These are phyloP conservation scores for Adrianichthys oophorus DNA, from an alignment of 2,797 vertebrate genomes.

Conservation along the genomic window DNA sequence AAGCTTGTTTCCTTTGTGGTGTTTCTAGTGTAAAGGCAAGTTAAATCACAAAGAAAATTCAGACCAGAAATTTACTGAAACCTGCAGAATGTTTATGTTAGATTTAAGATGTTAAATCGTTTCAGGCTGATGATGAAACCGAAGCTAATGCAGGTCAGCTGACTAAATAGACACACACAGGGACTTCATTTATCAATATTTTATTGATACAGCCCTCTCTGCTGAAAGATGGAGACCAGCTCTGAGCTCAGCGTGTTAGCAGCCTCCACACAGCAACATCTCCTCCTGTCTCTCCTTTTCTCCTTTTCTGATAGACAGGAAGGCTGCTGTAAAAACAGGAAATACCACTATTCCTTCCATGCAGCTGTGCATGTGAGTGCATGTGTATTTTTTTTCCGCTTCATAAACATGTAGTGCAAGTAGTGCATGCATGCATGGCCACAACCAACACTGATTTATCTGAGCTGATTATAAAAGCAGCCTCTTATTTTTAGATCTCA, in stretches of 20 bases:
- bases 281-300: conserved; percentile 6
- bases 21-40: too few species aligned
- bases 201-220: conserved; percentile 58
- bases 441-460: too few species aligned
- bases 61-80: too few species aligned
- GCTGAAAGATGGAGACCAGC: conserved; percentile 63
- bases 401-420: background rate
- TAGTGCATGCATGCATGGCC: too few species aligned
- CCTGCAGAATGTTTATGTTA: too few species aligned
- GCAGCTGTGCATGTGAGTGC: conserved; percentile 8
- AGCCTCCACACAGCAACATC: conserved; percentile 7
- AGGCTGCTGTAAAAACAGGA: conserved; percentile 65
- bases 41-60: too few species aligned
- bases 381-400: conserved; percentile 1
- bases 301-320: conserved; percentile 55
- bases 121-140: too few species aligned
- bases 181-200: conserved; percentile 75
- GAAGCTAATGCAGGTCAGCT: too few species aligned
- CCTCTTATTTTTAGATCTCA: too few species aligned
- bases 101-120: too few species aligned
- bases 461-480: too few species aligned
- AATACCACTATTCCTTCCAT: conserved; percentile 41
- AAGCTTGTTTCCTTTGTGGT: too few species aligned
- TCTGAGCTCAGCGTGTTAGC: conserved; percentile 30
- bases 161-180: conserved; percentile 13